Evolutionary conservation across 1,140 invertebrate species (phyloP).

Genomic region (Lepidurus couesii): DNA sequence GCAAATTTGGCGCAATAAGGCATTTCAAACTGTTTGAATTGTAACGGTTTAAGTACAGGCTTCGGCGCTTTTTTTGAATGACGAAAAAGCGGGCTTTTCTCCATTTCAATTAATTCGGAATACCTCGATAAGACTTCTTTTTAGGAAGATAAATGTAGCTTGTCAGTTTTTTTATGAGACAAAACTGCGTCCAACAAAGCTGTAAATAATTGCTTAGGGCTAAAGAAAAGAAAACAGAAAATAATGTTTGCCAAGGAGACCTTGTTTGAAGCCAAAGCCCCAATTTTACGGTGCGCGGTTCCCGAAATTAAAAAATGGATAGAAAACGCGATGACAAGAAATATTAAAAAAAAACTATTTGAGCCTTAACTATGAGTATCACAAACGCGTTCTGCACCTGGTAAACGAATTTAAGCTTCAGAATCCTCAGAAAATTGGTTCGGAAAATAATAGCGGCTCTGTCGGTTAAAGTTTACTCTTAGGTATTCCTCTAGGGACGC

Average conservation of each 20-base stretch:
- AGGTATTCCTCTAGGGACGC: neutral
- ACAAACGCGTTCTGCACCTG: neutral
- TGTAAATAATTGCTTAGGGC: constrained; percentile 8
- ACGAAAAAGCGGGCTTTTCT: neutral
- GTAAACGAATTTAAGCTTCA: neutral
- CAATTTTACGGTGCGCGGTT: neutral
- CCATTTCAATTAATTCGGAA: neutral
- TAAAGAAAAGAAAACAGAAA: neutral
- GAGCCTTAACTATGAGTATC: neutral
- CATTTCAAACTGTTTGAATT: too few relatives aligned
- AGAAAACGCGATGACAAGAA: neutral
- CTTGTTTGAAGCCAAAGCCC: neutral
- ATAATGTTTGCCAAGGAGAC: neutral
- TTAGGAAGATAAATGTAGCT: neutral
- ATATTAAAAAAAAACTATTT: neutral
- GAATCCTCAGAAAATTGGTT: constrained; percentile 19
- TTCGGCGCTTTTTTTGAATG: too few relatives aligned
- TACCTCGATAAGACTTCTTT: neutral
- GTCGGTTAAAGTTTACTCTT: neutral
- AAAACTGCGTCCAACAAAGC: neutral
- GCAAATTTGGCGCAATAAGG: too few relatives aligned
- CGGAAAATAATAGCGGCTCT: neutral
- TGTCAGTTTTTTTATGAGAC: neutral
- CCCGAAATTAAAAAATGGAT: neutral
- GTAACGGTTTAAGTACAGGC: too few relatives aligned